Evolutionary conservation across 2,113 vertebrate species (phyloP), one percentile per base, ranked within the genome.

Genomic region (Xiphophorus maculatus): DNA sequence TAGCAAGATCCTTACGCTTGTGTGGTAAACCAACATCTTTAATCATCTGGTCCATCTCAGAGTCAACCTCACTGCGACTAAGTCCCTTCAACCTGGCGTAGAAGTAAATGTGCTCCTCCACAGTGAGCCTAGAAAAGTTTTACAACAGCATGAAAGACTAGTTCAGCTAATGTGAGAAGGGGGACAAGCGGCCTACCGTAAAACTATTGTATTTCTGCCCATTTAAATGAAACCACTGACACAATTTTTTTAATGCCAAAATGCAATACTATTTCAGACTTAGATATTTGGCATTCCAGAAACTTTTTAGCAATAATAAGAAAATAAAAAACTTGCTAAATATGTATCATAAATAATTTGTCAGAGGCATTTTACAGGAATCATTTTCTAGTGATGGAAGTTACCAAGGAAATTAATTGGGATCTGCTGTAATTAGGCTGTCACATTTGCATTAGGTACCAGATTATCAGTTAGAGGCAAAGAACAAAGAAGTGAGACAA

Each of bases 71-170:
- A 8, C 95, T 94, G 62, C 93, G 86, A 0, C 95, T 93, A 42
- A 92, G 88, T 15, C 98, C 98, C 85, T 99, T 99, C 51, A 99
- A 94, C 25, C 97, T 90, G 35, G 95, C 96, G 0, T 99, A 99
- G 92, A 99, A 99, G 95, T 98, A 99, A 85, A 99, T 97, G 88
- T 99, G 98, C 63, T 99, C 97, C 79, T 99, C 98, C 2, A 99
- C 97, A 3, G 98, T 99, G 82, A 99, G 90, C 81, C 98, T 99
- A 89, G 1, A 42, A 44, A 88, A 64, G 28, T 10, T 37, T 37
- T 13, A 63, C 51, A 63, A 78, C 84, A 30, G 51, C 51, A 58
- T 58, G 22, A 19, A 25, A 25, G 19, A 25, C 51, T 22, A 25
- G 51, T 54, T 9, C 4, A 54, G 22, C 8, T 54, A 54, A 58